These are phyloP conservation scores for Callinectes sapidus DNA, from an alignment of 2,888 invertebrate genomes.

Conservation along the genomic window DNA sequence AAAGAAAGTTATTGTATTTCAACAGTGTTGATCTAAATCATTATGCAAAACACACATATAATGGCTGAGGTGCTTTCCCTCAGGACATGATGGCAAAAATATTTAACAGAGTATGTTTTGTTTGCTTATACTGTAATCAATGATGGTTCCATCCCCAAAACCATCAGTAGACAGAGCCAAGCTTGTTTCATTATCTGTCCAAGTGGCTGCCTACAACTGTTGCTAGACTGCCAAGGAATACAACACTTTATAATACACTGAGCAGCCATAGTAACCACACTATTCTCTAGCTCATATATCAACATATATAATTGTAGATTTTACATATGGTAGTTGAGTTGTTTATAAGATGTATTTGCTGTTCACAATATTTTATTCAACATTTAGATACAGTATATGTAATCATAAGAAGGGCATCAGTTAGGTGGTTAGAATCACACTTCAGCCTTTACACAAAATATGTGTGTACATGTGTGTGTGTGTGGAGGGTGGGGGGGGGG, in stretches of 20 bases:
- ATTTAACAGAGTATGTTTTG: not conserved
- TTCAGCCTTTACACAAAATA: not conserved
- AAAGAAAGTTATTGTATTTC: not conserved
- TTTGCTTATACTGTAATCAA: not conserved
- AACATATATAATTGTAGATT: not conserved
- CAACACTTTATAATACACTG: not conserved
- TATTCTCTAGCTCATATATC: not conserved
- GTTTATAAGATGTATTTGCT: not conserved
- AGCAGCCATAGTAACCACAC: not conserved
- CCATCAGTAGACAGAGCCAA: not conserved
- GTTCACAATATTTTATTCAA: not conserved
- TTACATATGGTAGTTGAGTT: not conserved
- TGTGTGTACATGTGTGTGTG: not conserved
- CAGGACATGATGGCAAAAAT: not conserved
- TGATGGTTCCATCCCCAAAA: not conserved
- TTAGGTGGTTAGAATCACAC: not conserved
- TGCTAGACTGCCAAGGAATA: not conserved
- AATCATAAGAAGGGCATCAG: not conserved
- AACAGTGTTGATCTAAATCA: not conserved
- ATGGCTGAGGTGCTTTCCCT: slow-evolving; percentile 18
- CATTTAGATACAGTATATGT: not conserved
- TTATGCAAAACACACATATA: not conserved
- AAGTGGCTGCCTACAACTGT: not conserved
- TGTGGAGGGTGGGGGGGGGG: not conserved
- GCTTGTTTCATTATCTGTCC: not conserved